Conservation (phyloP, 1,140 invertebrate species). For the Eriocheir sinensis region DNA sequence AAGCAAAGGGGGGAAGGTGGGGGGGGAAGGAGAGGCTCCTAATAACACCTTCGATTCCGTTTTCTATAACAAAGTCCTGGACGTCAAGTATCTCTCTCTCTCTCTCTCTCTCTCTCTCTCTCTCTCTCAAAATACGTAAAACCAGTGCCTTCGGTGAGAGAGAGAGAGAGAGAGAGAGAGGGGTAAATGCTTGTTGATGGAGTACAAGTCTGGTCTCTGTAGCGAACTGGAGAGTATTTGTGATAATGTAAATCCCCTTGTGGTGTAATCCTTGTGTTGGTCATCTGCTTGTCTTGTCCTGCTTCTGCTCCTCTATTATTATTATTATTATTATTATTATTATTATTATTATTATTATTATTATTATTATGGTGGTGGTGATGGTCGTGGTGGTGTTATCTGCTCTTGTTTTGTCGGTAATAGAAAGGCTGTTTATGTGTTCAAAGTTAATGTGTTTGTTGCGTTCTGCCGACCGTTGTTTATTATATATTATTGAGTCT, state of each 20-base stretch:
- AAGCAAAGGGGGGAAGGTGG: not conserved
- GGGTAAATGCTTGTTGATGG: not conserved
- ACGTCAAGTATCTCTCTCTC: not conserved
- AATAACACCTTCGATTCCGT: not conserved
- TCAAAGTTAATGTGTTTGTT: too few relatives aligned
- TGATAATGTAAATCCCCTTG: not conserved
- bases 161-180: slow-evolving; percentile 53
- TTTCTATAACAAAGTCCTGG: not conserved
- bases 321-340: not conserved
- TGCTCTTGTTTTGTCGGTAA: not conserved
- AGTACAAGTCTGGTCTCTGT: not conserved
- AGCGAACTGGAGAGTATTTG: not conserved
- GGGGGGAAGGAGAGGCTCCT: not conserved
- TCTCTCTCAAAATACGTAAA: too few relatives aligned
- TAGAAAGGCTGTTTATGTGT: not conserved
- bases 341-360: not conserved
- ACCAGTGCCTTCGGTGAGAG: too few relatives aligned
- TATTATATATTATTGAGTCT: not conserved
- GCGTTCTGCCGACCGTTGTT: not conserved
- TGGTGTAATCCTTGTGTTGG: not conserved
- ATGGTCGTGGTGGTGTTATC: not conserved
- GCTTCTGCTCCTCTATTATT: not conserved
- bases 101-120: not conserved
- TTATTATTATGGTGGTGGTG: too few relatives aligned
- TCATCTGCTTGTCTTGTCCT: not conserved